Evolutionary conservation across 2,797 vertebrate species (phyloP).

Genomic region (Cheirogaleus major): DNA sequence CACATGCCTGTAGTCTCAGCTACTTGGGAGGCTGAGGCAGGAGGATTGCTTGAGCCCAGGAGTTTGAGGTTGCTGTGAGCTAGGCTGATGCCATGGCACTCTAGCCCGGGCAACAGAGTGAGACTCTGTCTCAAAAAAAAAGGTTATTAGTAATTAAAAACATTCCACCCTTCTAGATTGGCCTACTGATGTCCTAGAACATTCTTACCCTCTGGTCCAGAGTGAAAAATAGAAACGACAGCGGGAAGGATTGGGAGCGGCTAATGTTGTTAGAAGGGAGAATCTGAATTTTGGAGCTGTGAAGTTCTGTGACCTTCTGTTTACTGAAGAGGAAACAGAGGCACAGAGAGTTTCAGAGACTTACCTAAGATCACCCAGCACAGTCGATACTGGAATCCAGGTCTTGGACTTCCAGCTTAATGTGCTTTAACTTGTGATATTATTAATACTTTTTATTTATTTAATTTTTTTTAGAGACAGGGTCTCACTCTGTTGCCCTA

Average conservation of each 20-base stretch:
- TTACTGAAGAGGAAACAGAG: neutral
- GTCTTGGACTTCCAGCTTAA: neutral
- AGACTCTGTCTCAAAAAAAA: too few relatives aligned
- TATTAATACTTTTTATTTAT: neutral
- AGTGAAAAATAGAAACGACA: neutral
- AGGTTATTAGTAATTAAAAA: neutral
- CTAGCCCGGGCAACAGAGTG: too few relatives aligned
- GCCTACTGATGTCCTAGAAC: neutral
- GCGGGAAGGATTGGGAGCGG: neutral
- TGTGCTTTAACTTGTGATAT: neutral
- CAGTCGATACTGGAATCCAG: neutral
- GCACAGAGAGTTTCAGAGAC: neutral
- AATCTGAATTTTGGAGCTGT: neutral
- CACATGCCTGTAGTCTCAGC: too few relatives aligned
- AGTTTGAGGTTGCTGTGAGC: too few relatives aligned
- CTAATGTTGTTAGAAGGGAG: neutral
- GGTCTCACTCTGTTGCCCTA: too few relatives aligned
- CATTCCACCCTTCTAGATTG: neutral
- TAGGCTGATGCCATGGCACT: too few relatives aligned
- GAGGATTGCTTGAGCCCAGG: too few relatives aligned
- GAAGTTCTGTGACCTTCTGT: neutral
- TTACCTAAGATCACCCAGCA: neutral
- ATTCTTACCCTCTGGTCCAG: neutral
- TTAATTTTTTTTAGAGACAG: too few relatives aligned
- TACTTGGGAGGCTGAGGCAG: too few relatives aligned